phyloP scores from a whole-genome alignment of 2,113 vertebrate species.

The Alethe diademata region DNA sequence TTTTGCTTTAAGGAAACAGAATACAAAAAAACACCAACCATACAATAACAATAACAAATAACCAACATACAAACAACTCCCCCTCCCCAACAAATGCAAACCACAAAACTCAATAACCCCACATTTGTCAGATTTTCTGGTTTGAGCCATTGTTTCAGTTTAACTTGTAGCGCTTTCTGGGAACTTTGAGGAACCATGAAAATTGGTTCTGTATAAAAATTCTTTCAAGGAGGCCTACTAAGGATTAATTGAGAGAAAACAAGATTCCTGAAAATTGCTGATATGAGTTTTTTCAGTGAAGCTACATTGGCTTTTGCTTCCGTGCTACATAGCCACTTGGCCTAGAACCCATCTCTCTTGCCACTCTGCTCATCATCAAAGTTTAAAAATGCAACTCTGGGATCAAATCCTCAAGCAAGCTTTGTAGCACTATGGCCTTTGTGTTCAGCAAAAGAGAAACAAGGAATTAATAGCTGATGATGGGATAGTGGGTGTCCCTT shows the following conservation, averaged over 20 bases:
- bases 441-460: neutral
- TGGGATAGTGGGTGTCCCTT: neutral
- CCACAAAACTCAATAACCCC: neutral
- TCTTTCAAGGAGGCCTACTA: neutral
- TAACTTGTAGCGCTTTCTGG: neutral
- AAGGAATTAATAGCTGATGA: neutral
- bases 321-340: neutral
- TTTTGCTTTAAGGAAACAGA: neutral
- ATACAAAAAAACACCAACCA: fast-evolving
- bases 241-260: neutral
- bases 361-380: neutral
- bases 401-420: neutral
- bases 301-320: neutral
- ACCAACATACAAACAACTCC: too few relatives aligned
- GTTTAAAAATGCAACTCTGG: neutral
- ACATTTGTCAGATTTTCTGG: neutral
- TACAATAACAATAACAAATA: neutral
- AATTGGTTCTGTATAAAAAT: neutral
- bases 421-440: neutral
- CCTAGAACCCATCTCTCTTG: neutral
- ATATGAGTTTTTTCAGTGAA: neutral
- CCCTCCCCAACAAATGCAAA: fast-evolving
- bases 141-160: neutral
- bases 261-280: neutral
- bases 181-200: neutral